Evolutionary conservation across 2,113 vertebrate species (phyloP), one percentile per base, ranked within the genome.

Genomic region (Lanius collurio): DNA sequence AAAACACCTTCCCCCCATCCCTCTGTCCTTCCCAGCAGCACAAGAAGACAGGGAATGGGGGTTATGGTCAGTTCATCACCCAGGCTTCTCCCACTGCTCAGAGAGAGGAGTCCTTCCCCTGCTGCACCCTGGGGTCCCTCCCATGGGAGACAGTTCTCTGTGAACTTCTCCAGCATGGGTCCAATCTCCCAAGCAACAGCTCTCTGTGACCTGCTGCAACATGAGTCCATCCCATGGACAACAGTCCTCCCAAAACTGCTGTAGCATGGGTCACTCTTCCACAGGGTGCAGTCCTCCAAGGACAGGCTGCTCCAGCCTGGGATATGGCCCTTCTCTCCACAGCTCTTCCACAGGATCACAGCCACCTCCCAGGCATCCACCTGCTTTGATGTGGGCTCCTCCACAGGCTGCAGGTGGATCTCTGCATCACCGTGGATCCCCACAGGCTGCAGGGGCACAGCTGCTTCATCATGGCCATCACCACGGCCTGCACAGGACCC

Each of bases 221-320:
- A 3, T 10, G 14, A 63, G 6, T 11, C 7, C 17, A 11, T 9
- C 17, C 17, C 47, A 35, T 0, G 0, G 24, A 15, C 19, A 70
- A 24, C 7, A 42, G 6, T 9, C 56, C 10, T 44, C 31, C 67
- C 56, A 52, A 44, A 70, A 24, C 21, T 62, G 13, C 37, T n/a
- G n/a, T n/a, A n/a, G n/a, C n/a, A n/a, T n/a, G n/a, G n/a, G n/a
- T 35, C n/a, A 2, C 22, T 39, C n/a, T 5, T 52, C 39, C 80
- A 44, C 0, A 3, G 37, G 10, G 6, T 71, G 15, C 56, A 44
- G 15, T 22, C 15, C 46, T 60, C 15, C 37, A 44, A 26, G 37
- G 37, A 18, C 37, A 82, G 59, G 37, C 20, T 35, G 46, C 20
- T 52, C 37, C 56, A 62, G 37, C 20, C 46, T 35, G 20, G 46